Percentiles rank a stretch among this genome's conserved stretches.
These are phyloP conservation scores for Babyrousa celebensis DNA, from an alignment of 2,797 vertebrate species.

Conservation along the genomic window DNA sequence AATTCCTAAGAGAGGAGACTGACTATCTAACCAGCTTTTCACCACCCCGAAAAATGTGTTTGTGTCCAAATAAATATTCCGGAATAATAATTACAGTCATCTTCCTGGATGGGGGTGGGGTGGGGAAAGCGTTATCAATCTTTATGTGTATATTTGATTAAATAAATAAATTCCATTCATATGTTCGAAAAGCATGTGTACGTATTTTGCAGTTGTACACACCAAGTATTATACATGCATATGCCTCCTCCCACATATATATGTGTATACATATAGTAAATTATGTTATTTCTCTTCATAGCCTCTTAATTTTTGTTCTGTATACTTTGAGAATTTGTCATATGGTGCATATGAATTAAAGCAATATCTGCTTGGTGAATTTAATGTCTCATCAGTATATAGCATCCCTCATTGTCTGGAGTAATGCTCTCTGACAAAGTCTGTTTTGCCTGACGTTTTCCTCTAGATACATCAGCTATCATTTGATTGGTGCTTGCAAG, in stretches of 20 bases:
- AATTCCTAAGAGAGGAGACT: background rate
- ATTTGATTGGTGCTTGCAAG: slow-evolving; percentile 38
- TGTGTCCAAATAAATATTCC: slow-evolving; percentile 11
- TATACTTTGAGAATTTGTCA: slow-evolving; percentile 26
- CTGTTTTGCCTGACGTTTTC: background rate
- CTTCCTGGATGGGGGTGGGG: background rate
- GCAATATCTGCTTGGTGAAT: background rate
- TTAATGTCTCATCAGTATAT: slow-evolving; percentile 15
- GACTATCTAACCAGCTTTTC: background rate
- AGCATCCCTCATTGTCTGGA: slow-evolving; percentile 17
- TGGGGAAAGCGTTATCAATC: background rate
- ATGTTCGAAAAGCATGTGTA: slow-evolving; percentile 53
- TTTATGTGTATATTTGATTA: slow-evolving; percentile 25
- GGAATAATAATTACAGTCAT: background rate
- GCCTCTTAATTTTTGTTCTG: slow-evolving; percentile 24
- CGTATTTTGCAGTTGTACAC: slow-evolving; percentile 34
- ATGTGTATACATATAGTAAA: background rate
- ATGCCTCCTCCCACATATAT: background rate
- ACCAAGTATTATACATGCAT: background rate
- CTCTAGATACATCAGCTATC: slow-evolving; percentile 3
- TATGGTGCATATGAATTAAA: slow-evolving; percentile 42
- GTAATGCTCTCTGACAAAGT: slow-evolving; percentile 17
- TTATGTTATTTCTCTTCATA: slow-evolving; percentile 39
- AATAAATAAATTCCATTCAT: slow-evolving; percentile 39
- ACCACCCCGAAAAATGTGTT: slow-evolving; percentile 16